Percentiles rank a stretch among this genome's conserved stretches.
These are phyloP conservation scores for Parapristionchus giblindavisi DNA, from an alignment of 2,888 invertebrate genomes.

Conservation along the genomic window DNA sequence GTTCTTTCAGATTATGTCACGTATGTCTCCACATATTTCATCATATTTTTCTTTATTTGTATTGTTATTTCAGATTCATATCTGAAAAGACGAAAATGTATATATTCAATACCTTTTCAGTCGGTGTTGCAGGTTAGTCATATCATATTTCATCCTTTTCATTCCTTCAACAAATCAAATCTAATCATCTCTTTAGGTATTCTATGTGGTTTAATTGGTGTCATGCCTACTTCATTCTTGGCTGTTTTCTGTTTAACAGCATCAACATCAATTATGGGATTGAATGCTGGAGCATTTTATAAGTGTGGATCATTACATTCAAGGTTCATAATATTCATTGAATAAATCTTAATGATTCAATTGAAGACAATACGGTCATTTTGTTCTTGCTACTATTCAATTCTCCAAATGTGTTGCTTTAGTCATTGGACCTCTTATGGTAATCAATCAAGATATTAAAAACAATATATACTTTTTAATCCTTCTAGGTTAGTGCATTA, in stretches of 20 bases:
- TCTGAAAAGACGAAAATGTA: conserved; percentile 54
- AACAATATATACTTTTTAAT: neutral
- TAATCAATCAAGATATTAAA: conserved; percentile 37
- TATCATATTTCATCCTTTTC: neutral
- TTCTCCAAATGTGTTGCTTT: conserved; percentile 64
- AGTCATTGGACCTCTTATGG: conserved; percentile 59
- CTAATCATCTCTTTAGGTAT: conserved; percentile 11
- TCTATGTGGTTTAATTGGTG: conserved; percentile 35
- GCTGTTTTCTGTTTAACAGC: conserved; percentile 22
- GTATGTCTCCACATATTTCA: neutral
- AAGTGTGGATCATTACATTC: conserved; percentile 63
- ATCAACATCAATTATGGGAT: conserved; percentile 48
- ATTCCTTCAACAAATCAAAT: neutral
- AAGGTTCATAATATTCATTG: conserved; percentile 43
- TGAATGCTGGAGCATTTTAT: conserved; percentile 66
- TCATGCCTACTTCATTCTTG: conserved; percentile 4
- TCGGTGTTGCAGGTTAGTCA: conserved; percentile 50
- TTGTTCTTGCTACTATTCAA: conserved; percentile 61
- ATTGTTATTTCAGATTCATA: conserved; percentile 42
- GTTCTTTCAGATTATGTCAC: conserved; percentile 34
- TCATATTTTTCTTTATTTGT: neutral
- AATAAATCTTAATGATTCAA: neutral
- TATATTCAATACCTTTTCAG: conserved; percentile 59
- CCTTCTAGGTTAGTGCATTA: conserved; percentile 13
- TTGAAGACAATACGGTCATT: conserved; percentile 58